Evolutionary conservation across 2,888 invertebrate genomes (phyloP), one percentile per base, ranked within the genome.

Genomic region (Resseliella maxima): DNA sequence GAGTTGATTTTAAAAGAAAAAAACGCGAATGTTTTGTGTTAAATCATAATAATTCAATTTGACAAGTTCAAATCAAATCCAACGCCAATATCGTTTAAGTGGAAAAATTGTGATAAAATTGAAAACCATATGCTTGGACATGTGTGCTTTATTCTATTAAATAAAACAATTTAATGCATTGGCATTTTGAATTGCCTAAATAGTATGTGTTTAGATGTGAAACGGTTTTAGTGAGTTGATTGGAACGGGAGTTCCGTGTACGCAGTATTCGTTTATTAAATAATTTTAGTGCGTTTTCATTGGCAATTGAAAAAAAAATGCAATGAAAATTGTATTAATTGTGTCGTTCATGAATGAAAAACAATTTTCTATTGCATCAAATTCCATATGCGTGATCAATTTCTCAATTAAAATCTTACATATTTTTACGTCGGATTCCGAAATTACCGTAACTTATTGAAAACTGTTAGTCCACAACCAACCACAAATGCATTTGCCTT

Each of bases 181-280:
- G n/a, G n/a, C n/a, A n/a, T n/a, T n/a, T n/a, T n/a, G n/a, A n/a
- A n/a, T n/a, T n/a, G n/a, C n/a, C n/a, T n/a, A n/a, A n/a, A n/a
- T 8, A 50, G 50, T 50, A 21, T 50, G 50, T 18, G 24, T 59
- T 24, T n/a, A n/a, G 27, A 59, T 72, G 27, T 35, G n/a, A 1
- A 72, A 18, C n/a, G 31, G 12, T 83, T 38, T n/a, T n/a, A 83
- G 83, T 83, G 38, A 12, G 83, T 83, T 38, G 83, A 83, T n/a
- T n/a, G 83, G 38, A 38, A 83, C 83, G 83, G 83, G 36, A 38
- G 83, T 83, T 83, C 24, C 12, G 83, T 83, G 83, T n/a, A 24
- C 83, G n/a, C 83, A 38, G 21, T 83, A 8, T 24, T 36, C 24
- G 83, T 72, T 38, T 2, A 83, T 83, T 83, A 38, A 83, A 38